These are phyloP conservation scores for Tenebrosternarchus preto DNA, from an alignment of 2,113 vertebrate species.

Conservation along the genomic window DNA sequence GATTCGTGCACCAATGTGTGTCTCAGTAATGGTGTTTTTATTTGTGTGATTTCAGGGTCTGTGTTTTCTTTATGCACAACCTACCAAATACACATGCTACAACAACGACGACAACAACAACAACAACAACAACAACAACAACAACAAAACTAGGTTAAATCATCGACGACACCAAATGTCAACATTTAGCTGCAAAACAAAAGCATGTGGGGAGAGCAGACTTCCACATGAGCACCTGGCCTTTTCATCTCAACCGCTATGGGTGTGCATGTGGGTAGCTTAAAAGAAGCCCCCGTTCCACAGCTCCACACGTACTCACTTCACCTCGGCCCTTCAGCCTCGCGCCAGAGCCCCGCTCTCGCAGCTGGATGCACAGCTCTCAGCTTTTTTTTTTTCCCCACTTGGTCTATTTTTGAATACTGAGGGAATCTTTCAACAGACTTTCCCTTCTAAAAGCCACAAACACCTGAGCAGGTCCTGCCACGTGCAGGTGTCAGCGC, in stretches of 20 bases:
- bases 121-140: neutral
- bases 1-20: neutral
- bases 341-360: neutral
- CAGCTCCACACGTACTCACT: neutral
- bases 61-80: neutral
- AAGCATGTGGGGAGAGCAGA: too few species aligned
- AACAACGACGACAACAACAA: neutral
- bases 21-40: too few species aligned
- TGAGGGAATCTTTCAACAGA: conserved; percentile 9
- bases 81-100: neutral
- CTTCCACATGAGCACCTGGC: too few species aligned
- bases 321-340: neutral
- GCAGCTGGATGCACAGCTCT: conserved; percentile 38
- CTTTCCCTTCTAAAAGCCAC: conserved; percentile 32
- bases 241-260: too few species aligned
- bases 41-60: neutral
- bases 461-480: conserved; percentile 28
- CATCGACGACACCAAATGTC: neutral
- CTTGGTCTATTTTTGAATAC: conserved; percentile 30
- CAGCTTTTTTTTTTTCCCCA: conserved; percentile 8
- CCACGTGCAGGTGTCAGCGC: conserved; percentile 39
- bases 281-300: neutral
- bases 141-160: neutral
- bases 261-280: neutral
- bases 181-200: too few species aligned